Evolutionary conservation across 23 tunicate species (phyloP).

Genomic region (Styela clava): DNA sequence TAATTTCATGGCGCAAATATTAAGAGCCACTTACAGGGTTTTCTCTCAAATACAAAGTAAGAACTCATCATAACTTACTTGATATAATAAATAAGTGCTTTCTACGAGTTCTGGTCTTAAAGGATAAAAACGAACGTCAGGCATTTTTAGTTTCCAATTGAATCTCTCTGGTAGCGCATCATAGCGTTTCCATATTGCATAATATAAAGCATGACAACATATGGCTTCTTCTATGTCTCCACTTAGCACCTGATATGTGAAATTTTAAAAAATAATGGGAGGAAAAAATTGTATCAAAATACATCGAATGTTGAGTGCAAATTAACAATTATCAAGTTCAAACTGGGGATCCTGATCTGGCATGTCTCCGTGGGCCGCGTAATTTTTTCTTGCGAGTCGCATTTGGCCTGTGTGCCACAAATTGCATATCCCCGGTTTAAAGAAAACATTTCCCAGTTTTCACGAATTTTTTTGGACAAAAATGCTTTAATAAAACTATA

Average conservation of each 20-base stretch:
- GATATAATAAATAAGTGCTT: slow-evolving; percentile 81
- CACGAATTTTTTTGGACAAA: too few species aligned
- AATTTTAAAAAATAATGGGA: background rate
- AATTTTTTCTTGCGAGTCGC: too few species aligned
- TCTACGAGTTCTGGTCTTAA: slow-evolving; percentile 91
- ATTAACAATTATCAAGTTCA: background rate
- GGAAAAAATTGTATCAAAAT: background rate
- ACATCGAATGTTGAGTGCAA: background rate
- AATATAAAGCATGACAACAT: slow-evolving; percentile 87
- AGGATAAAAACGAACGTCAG: slow-evolving; percentile 89
- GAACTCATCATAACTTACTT: too few species aligned
- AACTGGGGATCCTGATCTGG: background rate
- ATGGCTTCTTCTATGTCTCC: slow-evolving; percentile 97
- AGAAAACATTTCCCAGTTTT: too few species aligned
- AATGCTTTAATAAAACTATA: too few species aligned
- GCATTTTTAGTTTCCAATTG: slow-evolving; percentile 64
- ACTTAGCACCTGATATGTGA: slow-evolving; percentile 56
- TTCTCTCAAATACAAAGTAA: too few species aligned
- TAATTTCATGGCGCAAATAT: too few species aligned
- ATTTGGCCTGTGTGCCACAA: too few species aligned
- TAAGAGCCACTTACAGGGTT: too few species aligned
- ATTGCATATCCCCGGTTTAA: too few species aligned
- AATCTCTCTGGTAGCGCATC: slow-evolving; percentile 93
- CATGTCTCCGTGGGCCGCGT: too few species aligned
- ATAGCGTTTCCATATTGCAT: slow-evolving; percentile 92